These are phyloP conservation scores for Epirrita christyi DNA, from an alignment of 2,888 invertebrate species.

Conservation along the genomic window DNA sequence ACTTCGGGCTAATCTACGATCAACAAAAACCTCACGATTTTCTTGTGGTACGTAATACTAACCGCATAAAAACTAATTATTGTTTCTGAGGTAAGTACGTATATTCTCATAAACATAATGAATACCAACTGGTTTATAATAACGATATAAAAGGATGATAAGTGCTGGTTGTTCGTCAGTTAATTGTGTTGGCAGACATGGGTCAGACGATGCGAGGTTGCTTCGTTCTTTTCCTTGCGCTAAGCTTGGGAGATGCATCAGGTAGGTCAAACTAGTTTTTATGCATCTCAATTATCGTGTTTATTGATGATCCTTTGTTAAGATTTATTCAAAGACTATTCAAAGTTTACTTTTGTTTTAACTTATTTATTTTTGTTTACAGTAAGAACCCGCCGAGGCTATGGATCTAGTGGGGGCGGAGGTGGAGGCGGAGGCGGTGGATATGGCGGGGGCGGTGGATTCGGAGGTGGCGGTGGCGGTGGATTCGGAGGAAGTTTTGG, in stretches of 20 bases:
- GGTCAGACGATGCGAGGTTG: slow-evolving; percentile 53
- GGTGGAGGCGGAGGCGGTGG: slow-evolving; percentile 40
- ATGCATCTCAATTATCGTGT: slow-evolving; percentile 1
- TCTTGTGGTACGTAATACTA: slow-evolving; percentile 34
- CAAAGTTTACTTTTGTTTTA: neutral
- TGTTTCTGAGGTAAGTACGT: slow-evolving; percentile 60
- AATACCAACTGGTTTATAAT: slow-evolving; percentile 58
- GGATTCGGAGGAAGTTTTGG: slow-evolving; percentile 41
- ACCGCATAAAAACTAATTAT: slow-evolving; percentile 46
- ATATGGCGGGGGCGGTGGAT: slow-evolving; percentile 37
- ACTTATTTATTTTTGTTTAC: slow-evolving; percentile 43
- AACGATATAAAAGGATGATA: slow-evolving; percentile 73
- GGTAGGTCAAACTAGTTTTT: slow-evolving; percentile 44
- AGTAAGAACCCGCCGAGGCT: slow-evolving; percentile 66
- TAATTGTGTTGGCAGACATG: slow-evolving; percentile 58
- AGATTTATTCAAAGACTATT: neutral
- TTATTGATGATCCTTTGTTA: neutral
- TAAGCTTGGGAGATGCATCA: slow-evolving; percentile 50
- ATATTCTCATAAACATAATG: slow-evolving; percentile 57
- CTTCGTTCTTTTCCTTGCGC: slow-evolving; percentile 50
- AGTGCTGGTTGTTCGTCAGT: slow-evolving; percentile 49
- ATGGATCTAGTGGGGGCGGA: slow-evolving; percentile 49
- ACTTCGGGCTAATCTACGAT: slow-evolving; percentile 45
- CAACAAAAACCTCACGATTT: slow-evolving; percentile 40
- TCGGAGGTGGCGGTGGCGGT: slow-evolving; percentile 42